Evolutionary conservation across 2,113 vertebrate species (phyloP).

Genomic region (Alosa alosa): DNA sequence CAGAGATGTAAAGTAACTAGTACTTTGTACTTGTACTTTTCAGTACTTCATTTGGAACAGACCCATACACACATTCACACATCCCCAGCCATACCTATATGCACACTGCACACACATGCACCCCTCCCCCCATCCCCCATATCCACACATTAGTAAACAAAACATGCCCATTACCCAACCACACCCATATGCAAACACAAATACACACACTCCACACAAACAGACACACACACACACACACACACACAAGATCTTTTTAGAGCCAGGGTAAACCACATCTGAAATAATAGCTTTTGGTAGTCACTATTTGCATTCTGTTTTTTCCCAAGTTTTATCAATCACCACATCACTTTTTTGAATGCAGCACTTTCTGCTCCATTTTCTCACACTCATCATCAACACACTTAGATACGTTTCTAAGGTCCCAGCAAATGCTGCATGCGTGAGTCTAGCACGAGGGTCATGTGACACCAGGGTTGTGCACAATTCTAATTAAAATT

Average conservation of each 20-base stretch:
- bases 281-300: background rate
- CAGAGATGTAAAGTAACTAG: too few relatives aligned
- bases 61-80: background rate
- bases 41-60: too few relatives aligned
- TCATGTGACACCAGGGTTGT: background rate
- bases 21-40: too few relatives aligned
- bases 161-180: background rate
- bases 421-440: background rate
- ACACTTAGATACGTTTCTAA: background rate
- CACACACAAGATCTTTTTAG: background rate
- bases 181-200: background rate
- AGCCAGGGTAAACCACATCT: background rate
- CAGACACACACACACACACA: background rate
- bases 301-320: background rate
- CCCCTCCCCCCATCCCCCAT: background rate
- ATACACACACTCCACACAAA: slow-evolving; percentile 17
- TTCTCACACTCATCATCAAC: background rate
- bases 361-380: background rate
- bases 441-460: background rate
- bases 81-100: background rate
- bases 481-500: too few relatives aligned
- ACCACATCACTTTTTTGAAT: background rate
- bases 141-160: background rate
- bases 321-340: background rate
- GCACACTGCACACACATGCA: background rate